Conservation (phyloP, 2,888 invertebrate species). For the Gymnoscelis rufifasciata region DNA sequence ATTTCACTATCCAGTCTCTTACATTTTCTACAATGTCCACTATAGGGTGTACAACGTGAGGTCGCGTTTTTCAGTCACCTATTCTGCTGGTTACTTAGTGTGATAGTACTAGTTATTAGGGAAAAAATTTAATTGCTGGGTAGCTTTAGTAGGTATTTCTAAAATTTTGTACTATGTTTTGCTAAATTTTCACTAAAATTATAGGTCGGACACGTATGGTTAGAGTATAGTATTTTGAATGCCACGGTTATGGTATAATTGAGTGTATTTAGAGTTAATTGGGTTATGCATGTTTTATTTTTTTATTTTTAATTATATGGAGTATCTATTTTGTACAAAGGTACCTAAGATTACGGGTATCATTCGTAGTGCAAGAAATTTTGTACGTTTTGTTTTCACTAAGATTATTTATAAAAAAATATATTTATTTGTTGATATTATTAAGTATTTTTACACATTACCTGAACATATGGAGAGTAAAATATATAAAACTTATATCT, state of each 20-base stretch:
- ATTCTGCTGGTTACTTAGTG: conserved; percentile 51
- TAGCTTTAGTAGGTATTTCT: conserved; percentile 75
- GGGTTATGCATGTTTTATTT: conserved; percentile 32
- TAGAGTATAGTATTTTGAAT: conserved; percentile 55
- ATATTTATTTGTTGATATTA: conserved; percentile 73
- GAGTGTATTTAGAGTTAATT: conserved; percentile 28
- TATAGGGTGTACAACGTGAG: conserved; percentile 50
- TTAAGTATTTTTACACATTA: conserved; percentile 77
- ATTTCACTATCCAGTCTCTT: conserved; percentile 26
- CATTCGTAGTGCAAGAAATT: conserved; percentile 46
- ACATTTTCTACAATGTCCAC: conserved; percentile 18
- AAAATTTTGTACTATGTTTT: conserved; percentile 79
- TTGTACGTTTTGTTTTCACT: conserved; percentile 71
- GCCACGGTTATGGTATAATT: conserved; percentile 39
- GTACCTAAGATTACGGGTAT: conserved; percentile 56
- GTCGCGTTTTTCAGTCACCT: conserved; percentile 43
- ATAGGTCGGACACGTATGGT: conserved; percentile 71
- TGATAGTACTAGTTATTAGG: conserved; percentile 75
- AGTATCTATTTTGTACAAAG: conserved; percentile 68
- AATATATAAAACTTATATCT: conserved; percentile 63
- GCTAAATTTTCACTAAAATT: conserved; percentile 76
- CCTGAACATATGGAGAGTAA: conserved; percentile 69
- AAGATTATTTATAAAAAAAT: conserved; percentile 71
- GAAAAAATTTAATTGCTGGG: conserved; percentile 70
- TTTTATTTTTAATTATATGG: conserved; percentile 45